Conservation (phyloP, 2,888 invertebrate species). For the Deilephila porcellus region DNA sequence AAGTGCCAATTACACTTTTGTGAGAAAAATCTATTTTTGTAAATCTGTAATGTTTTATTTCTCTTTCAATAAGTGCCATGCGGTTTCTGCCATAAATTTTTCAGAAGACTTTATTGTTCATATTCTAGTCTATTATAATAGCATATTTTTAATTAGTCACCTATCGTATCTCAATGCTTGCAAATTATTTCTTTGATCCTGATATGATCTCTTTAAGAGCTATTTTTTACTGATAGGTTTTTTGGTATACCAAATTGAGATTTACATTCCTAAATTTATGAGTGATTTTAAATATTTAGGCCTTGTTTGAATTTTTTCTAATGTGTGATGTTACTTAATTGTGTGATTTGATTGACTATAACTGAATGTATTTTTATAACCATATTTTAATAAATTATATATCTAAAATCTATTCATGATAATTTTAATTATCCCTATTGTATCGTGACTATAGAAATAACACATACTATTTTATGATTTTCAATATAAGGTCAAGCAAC, state of each 20-base stretch:
- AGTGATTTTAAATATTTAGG: conserved; percentile 40
- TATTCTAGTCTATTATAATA: conserved; percentile 78
- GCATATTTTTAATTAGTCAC: conserved; percentile 36
- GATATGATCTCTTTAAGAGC: conserved; percentile 62
- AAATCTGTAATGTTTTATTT: conserved; percentile 31
- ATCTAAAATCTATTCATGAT: conserved; percentile 33
- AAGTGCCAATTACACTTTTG: conserved; percentile 63
- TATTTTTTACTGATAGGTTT: conserved; percentile 45
- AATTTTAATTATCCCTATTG: conserved; percentile 17
- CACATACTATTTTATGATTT: not conserved
- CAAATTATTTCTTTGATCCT: conserved; percentile 37
- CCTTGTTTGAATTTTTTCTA: conserved; percentile 44
- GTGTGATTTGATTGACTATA: conserved; percentile 56
- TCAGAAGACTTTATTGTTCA: conserved; percentile 80
- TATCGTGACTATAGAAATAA: conserved; percentile 11
- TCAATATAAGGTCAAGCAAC: not conserved
- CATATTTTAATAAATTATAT: conserved; percentile 57
- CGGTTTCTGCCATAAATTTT: conserved; percentile 69
- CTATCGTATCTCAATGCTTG: conserved; percentile 27
- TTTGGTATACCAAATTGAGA: conserved; percentile 57
- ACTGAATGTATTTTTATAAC: conserved; percentile 66
- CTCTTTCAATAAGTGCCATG: conserved; percentile 66
- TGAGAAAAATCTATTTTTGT: conserved; percentile 46
- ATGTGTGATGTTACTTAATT: conserved; percentile 56
- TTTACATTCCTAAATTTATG: conserved; percentile 65